These are phyloP conservation scores for Tragulus kanchil DNA, from an alignment of 2,113 vertebrate species.

Conservation along the genomic window DNA sequence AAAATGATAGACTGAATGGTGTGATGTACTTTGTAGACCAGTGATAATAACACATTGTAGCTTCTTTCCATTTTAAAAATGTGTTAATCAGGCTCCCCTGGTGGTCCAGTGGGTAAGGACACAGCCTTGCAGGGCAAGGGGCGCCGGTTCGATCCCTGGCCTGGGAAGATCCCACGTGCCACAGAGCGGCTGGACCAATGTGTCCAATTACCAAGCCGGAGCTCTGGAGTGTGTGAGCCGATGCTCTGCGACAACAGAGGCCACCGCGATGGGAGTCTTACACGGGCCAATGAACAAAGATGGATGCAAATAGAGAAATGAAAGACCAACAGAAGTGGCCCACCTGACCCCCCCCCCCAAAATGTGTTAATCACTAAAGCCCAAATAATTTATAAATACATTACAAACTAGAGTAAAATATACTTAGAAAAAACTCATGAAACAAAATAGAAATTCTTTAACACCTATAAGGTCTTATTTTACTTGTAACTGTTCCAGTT, in stretches of 20 bases:
- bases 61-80: slow-evolving; percentile 45
- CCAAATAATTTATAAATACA: not conserved
- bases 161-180: too few relatives aligned
- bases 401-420: not conserved
- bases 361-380: not conserved
- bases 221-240: too few relatives aligned
- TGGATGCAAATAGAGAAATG: too few relatives aligned
- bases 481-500: not conserved
- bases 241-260: too few relatives aligned
- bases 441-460: slow-evolving; percentile 27
- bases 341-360: not conserved
- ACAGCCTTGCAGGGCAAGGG: too few relatives aligned
- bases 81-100: not conserved
- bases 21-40: not conserved
- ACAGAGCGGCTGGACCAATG: too few relatives aligned
- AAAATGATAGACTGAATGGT: not conserved
- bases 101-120: too few relatives aligned
- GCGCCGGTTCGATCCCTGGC: too few relatives aligned
- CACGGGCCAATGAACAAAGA: too few relatives aligned
- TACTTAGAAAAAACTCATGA: slow-evolving; percentile 36
- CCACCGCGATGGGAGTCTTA: too few relatives aligned
- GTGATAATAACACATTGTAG: not conserved
- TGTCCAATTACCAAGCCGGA: too few relatives aligned
- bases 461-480: not conserved
- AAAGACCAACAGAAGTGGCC: too few relatives aligned